Percentiles rank a stretch among this genome's conserved stretches.
phyloP scores from a whole-genome alignment of 2,113 vertebrate genomes.

The Cynocephalus volans region DNA sequence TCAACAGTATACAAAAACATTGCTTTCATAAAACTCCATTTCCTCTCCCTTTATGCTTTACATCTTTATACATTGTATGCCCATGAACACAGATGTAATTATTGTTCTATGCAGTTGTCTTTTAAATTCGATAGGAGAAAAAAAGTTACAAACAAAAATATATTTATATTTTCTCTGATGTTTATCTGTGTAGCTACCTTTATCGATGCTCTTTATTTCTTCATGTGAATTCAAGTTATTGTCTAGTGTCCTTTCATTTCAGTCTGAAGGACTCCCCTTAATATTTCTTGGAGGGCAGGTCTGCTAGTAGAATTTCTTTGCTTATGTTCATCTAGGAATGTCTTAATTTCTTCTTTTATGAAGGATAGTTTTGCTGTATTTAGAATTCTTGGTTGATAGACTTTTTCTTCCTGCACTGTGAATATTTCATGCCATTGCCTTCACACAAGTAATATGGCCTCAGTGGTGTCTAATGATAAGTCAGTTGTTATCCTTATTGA shows the following conservation, averaged over 20 bases:
- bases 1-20: neutral
- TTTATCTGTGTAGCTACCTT: neutral
- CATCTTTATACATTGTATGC: neutral
- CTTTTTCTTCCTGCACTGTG: neutral
- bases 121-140: neutral
- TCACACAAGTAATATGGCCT: too few species aligned
- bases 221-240: neutral
- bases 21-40: constrained; percentile 20
- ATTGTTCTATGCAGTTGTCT: neutral
- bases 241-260: neutral
- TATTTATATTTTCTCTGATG: neutral
- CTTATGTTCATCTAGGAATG: neutral
- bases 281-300: neutral
- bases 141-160: neutral
- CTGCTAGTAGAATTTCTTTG: neutral
- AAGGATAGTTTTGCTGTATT: neutral
- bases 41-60: neutral
- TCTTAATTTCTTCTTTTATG: neutral
- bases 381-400: neutral
- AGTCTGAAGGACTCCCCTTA: neutral
- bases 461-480: too few species aligned
- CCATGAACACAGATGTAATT: neutral
- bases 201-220: constrained; percentile 23
- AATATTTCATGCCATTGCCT: neutral
- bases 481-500: too few species aligned